phyloP scores from a whole-genome alignment of 2,113 vertebrate species.

The Psilopsiagon aymara region DNA sequence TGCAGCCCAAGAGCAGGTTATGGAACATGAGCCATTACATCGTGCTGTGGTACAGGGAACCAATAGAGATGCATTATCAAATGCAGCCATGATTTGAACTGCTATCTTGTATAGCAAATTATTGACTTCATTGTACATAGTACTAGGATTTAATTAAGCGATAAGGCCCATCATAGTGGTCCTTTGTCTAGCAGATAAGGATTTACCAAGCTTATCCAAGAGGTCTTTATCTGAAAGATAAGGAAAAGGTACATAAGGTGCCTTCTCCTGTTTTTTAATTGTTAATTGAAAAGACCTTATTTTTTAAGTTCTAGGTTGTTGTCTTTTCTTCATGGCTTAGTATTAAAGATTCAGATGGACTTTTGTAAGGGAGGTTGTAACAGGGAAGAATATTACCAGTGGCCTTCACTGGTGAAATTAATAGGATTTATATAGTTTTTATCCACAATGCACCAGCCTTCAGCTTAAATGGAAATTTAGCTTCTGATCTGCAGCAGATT shows the following conservation, averaged over 20 bases:
- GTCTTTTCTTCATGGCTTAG: slow-evolving; percentile 16
- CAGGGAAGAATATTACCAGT: background rate
- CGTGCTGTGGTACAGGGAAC: background rate
- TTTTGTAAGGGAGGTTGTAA: background rate
- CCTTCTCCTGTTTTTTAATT: slow-evolving; percentile 49
- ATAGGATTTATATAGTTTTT: background rate
- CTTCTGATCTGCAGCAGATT: background rate
- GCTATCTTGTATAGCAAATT: slow-evolving; percentile 71
- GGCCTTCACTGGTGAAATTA: slow-evolving; percentile 5
- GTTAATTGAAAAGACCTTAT: slow-evolving; percentile 66
- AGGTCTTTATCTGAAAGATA: slow-evolving; percentile 74
- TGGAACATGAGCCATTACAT: background rate
- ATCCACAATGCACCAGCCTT: background rate
- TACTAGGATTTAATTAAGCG: slow-evolving; percentile 76
- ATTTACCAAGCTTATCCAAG: slow-evolving; percentile 68
- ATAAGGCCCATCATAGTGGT: slow-evolving; percentile 67
- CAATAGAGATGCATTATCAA: slow-evolving; percentile 30
- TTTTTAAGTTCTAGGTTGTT: slow-evolving; percentile 56
- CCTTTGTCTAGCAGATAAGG: slow-evolving; percentile 72
- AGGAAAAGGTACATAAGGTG: slow-evolving; percentile 61
- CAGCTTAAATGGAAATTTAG: background rate
- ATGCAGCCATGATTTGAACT: slow-evolving; percentile 9
- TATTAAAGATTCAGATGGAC: slow-evolving; percentile 11
- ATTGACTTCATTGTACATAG: slow-evolving; percentile 70
- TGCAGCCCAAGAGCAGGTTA: background rate